phyloP scores from a whole-genome alignment of 2,797 vertebrate genomes.

The Coreius guichenoti region DNA sequence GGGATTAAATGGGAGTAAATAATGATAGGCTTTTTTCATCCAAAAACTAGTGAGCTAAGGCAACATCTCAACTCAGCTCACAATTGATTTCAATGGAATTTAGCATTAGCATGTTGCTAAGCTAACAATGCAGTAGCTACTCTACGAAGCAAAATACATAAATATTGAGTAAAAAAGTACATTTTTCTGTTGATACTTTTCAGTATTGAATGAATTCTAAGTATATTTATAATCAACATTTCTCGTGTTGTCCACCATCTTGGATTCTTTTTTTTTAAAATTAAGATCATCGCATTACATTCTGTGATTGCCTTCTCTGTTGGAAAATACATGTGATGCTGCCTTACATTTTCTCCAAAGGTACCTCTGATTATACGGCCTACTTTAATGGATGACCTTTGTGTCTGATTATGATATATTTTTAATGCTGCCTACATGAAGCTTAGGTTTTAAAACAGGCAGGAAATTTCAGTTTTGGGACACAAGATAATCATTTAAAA shows the following conservation, averaged over 20 bases:
- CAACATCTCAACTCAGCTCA: background rate
- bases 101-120: conserved; percentile 1
- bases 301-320: background rate
- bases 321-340: background rate
- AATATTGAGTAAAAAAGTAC: background rate
- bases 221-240: background rate
- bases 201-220: background rate
- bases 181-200: background rate
- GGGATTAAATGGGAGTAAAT: background rate
- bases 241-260: background rate
- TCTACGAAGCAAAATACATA: background rate
- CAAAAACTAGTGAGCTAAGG: background rate
- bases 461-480: background rate
- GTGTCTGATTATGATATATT: background rate
- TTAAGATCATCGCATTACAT: background rate
- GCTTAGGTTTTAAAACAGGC: background rate
- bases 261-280: background rate
- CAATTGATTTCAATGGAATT: background rate
- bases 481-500: background rate
- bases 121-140: background rate
- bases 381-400: background rate
- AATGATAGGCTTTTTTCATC: too few species aligned
- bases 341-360: background rate
- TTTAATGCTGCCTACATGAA: background rate
- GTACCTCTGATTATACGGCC: background rate